Base-by-base conservation (phyloP, 2,797 vertebrate genomes). In the Chaetodon trifasciatus region DNA sequence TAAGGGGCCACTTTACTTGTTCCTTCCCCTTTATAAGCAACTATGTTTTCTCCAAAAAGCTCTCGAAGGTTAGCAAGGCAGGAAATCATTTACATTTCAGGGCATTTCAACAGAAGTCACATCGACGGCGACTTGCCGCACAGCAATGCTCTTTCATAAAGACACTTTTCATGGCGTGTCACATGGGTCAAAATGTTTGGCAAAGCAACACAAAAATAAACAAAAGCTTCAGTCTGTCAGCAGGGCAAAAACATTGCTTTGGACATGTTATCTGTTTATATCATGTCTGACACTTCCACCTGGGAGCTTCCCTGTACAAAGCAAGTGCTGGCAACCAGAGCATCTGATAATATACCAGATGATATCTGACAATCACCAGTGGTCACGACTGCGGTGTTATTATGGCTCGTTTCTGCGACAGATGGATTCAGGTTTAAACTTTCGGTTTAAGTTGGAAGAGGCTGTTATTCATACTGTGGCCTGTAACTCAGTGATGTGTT, bases 1-100 rank as follows among this genome's bases (percentile, higher is more conserved):
- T 24, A 72, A 83, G 56, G 73, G 50, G 44, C 57, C 74, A 82
- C 65, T 86, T 79, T 53, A 42, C 61, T 82, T 60, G 50, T 73
- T 78, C 16, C 24, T 56, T 70, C 16, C 24, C 50, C 55, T 83
- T 66, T 28, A 76, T 17, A 69, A 32, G 24, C 6, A 40, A 16
- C 46, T 9, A 3, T 12, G 42, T 74, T 75, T 50, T 72, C 7
- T 39, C 49, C 50, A 7, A 55, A 76, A 71, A 35, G 37, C 57
- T 53, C 40, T 1, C n/a, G 4, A 2, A 53, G 42, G 67, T n/a
- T 63, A 66, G 75, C 24, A 61, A 40, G 15, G 16, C 17, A 49
- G 50, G 28, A 47, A n/a, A 39, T n/a, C 5, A 37, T 47, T 67
- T 32, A 52, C 28, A 77, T 64, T 74, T 52, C 12, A 42, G 1